A percentile compares a stretch with the other conserved stretches of the same genome.
phyloP scores from a whole-genome alignment of 2,113 vertebrate genomes.

The Amphiprion percula region DNA sequence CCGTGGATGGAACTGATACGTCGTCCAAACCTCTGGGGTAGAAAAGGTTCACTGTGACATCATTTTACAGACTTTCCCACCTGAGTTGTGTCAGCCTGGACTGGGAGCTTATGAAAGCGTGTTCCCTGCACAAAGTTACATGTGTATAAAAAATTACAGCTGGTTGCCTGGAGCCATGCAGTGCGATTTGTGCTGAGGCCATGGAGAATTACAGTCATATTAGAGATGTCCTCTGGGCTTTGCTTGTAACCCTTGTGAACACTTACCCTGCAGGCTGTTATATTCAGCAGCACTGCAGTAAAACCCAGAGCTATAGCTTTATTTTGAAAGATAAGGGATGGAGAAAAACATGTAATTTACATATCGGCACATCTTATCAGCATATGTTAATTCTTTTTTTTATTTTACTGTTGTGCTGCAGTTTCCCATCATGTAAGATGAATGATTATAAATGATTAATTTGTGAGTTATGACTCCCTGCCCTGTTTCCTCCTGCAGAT shows the following conservation, averaged over 20 bases:
- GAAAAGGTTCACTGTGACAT: conserved; percentile 49
- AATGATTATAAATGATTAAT: conserved; percentile 71
- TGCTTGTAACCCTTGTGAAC: conserved; percentile 32
- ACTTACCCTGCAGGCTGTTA: conserved; percentile 29
- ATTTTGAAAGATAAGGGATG: conserved; percentile 20
- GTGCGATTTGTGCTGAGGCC: conserved; percentile 55
- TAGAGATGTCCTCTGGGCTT: conserved; percentile 59
- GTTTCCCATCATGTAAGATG: conserved; percentile 35
- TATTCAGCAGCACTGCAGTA: conserved; percentile 19
- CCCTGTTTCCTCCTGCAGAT: conserved; percentile 46
- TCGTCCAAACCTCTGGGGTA: conserved; percentile 5
- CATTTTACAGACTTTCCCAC: conserved; percentile 36
- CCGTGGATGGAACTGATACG: conserved; percentile 23
- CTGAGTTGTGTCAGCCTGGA: neutral
- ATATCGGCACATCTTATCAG: conserved; percentile 25
- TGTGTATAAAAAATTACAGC: conserved; percentile 48
- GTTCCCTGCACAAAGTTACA: conserved; percentile 20
- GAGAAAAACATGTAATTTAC: conserved; percentile 24
- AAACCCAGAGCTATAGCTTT: neutral
- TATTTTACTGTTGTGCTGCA: conserved; percentile 2
- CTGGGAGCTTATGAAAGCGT: conserved; percentile 21
- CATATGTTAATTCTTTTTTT: conserved; percentile 8
- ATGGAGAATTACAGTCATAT: conserved; percentile 54
- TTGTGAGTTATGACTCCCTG: conserved; percentile 57
- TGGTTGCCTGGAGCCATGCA: conserved; percentile 28